These are phyloP conservation scores for Meloidogyne hapla DNA, from an alignment of 1,140 invertebrate species.

Conservation along the genomic window DNA sequence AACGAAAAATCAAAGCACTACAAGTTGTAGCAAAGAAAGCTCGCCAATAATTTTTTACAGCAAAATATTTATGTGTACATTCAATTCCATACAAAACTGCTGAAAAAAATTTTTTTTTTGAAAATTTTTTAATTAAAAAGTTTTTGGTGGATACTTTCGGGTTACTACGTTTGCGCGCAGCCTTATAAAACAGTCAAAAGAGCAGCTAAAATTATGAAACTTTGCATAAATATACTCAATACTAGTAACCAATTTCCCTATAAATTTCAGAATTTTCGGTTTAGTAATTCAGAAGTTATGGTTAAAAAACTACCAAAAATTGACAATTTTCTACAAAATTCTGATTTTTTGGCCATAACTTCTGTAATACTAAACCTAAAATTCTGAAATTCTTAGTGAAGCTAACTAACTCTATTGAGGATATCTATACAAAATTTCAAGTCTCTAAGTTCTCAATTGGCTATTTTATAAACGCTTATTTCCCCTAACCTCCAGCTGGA, in stretches of 20 bases:
- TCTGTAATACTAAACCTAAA: not conserved
- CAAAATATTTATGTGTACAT: conserved; percentile 97
- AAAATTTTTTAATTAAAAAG: not conserved
- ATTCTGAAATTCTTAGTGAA: not conserved
- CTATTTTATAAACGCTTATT: not conserved
- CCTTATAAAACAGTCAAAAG: not conserved
- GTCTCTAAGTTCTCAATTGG: not conserved
- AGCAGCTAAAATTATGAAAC: not conserved
- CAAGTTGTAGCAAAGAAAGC: conserved; percentile 97
- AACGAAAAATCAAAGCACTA: conserved; percentile 87
- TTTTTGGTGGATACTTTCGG: conserved; percentile 15
- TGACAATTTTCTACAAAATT: not conserved
- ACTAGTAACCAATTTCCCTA: not conserved
- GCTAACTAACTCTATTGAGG: not conserved
- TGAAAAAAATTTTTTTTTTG: not conserved
- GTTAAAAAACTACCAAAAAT: not conserved
- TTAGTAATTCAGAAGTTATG: not conserved
- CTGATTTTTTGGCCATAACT: not conserved
- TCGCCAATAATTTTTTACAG: conserved; percentile 96
- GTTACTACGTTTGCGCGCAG: not conserved
- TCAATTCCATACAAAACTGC: conserved; percentile 93
- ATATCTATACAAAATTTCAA: not conserved
- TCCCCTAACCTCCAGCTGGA: conserved; percentile 50
- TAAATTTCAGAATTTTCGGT: not conserved
- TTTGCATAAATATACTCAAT: not conserved